Percentiles rank a stretch among this genome's conserved stretches.
Conservation (phyloP, 92 coral and sea anemone species). For the Meandrina meandrites region DNA sequence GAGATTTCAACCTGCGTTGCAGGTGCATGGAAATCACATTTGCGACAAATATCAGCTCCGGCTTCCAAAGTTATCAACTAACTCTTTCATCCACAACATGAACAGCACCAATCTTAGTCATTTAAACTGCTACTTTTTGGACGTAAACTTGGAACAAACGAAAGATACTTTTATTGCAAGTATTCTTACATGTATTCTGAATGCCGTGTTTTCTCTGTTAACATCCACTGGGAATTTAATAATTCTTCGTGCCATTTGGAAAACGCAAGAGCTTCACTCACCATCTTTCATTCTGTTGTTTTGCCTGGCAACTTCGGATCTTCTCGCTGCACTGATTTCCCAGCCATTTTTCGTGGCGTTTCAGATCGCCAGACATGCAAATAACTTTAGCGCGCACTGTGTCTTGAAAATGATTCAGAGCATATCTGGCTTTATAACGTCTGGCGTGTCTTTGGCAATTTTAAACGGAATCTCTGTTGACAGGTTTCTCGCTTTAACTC, state of each 20-base stretch:
- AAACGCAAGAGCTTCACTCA: slow-evolving; percentile 12
- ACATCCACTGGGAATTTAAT: background rate
- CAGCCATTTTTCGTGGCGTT: slow-evolving; percentile 25
- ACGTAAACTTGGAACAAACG: background rate
- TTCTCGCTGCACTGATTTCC: slow-evolving; percentile 7
- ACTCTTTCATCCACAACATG: too few species aligned
- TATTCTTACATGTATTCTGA: slow-evolving; percentile 5
- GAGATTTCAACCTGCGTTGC: too few species aligned
- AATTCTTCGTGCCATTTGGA: too few species aligned
- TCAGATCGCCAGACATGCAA: background rate
- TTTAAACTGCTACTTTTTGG: background rate
- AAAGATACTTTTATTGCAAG: background rate
- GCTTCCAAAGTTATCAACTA: too few species aligned
- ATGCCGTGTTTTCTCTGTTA: slow-evolving; percentile 8
- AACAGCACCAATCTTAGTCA: too few species aligned
- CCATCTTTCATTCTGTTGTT: slow-evolving; percentile 20
- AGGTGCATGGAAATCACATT: too few species aligned
- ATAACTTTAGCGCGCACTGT: background rate
- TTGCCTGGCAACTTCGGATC: slow-evolving; percentile 32
- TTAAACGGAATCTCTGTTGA: slow-evolving; percentile 24
- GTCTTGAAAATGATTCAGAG: background rate
- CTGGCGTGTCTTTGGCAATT: slow-evolving; percentile 27
- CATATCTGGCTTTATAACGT: slow-evolving; percentile 18
- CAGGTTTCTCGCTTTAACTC: slow-evolving; percentile 26
- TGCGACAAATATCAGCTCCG: too few species aligned